These are phyloP conservation scores for Magallana ariakensis DNA, from an alignment of 1,140 invertebrate species.

Conservation along the genomic window DNA sequence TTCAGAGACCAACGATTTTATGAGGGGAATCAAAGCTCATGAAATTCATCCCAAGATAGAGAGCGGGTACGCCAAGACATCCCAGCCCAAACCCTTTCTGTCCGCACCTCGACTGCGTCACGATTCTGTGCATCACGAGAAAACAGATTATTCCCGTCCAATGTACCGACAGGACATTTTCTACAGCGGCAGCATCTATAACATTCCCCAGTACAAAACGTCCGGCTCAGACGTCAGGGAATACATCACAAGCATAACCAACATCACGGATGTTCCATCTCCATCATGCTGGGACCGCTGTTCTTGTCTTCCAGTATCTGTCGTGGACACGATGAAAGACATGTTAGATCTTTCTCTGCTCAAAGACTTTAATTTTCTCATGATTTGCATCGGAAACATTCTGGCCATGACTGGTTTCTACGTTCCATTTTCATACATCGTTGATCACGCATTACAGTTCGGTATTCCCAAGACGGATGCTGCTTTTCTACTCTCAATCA, in stretches of 20 bases:
- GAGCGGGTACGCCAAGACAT: constrained; percentile 78
- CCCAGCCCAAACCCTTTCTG: neutral
- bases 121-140: constrained; percentile 51
- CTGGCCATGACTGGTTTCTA: constrained; percentile 97
- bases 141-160: constrained; percentile 88
- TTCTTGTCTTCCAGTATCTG: constrained; percentile 88
- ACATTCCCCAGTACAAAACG: constrained; percentile 94
- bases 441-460: constrained; percentile 90
- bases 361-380: constrained; percentile 77
- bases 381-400: constrained; percentile 94
- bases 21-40: constrained; percentile 52
- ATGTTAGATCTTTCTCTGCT: constrained; percentile 96
- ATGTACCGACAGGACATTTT: constrained; percentile 98
- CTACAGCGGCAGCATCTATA: constrained; percentile 95
- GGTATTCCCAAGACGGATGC: constrained; percentile 80
- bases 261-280: constrained; percentile 69
- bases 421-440: constrained; percentile 96
- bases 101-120: constrained; percentile 32
- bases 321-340: constrained; percentile 82
- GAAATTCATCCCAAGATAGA: constrained; percentile 84
- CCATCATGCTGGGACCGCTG: constrained; percentile 82
- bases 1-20: constrained; percentile 46
- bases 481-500: constrained; percentile 77
- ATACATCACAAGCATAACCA: constrained; percentile 77
- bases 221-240: constrained; percentile 91